Base-by-base conservation (phyloP, 2,113 vertebrate genomes). In the Crocuta crocuta region DNA sequence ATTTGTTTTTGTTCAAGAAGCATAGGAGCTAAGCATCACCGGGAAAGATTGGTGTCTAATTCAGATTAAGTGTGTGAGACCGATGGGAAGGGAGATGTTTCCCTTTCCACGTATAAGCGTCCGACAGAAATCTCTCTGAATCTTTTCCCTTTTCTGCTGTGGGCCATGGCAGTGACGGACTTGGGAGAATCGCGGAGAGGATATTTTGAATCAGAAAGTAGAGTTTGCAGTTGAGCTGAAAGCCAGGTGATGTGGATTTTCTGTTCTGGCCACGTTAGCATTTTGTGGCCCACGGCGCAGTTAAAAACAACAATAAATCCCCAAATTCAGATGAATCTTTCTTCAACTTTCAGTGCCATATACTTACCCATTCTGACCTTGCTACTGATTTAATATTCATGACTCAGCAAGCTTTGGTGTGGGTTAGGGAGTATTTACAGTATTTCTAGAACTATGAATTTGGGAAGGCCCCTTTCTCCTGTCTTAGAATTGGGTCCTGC, bases 321-420 rank as follows among this genome's bases (percentile, higher is more conserved):
- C 31, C 87, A 90, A 94, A 81, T 95, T 97, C 80, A 85, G 43
- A 70, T 66, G 93, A 87, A 85, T 79, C 73, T 94, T 96, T 89
- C 39, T 87, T 94, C 33, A 76, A 19, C 9, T 78, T 39, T 89
- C 45, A 82, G 55, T 95, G 65, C 24, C 48, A 21, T 94, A 31
- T 95, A 82, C 11, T 91, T 91, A 93, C 1, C 74, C 71, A 78
- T 76, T 95, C 50, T 95, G 91, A 95, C 80, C 61, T 97, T 97
- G 97, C 74, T 94, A 78, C n/a, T 89, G 33, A 96, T 97, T 92
- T 97, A 95, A 96, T 98, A 97, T 96, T 98, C 92, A 98, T 98
- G 98, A 98, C 98, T 98, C 97, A 96, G 96, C 98, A 98, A 43
- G 95, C 93, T 94, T 95, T 9, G 13, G 1, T 95, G 65, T 94